Evolutionary conservation across 1,140 invertebrate species (phyloP), one percentile per base, ranked within the genome.

Genomic region (Cepaea nemoralis): DNA sequence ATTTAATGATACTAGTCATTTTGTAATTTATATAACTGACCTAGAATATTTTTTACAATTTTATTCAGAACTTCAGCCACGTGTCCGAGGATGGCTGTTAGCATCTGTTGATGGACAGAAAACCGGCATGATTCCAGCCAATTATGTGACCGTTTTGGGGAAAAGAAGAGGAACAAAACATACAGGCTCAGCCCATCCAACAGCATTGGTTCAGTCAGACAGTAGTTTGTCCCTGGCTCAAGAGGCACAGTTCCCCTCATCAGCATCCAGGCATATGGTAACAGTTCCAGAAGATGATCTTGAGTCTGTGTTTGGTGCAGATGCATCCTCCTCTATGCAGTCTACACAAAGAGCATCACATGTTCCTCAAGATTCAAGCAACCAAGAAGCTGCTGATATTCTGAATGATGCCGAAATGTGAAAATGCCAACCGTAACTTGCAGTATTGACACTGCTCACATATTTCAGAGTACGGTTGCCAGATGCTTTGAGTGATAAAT

Each of bases 121-220:
- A 42, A 93, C 94, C 1, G 96, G 96, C 3, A 90, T 97, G 0
- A 93, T 97, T 69, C 96, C 96, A 3, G 93, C 94, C 0, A 96
- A 95, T 89, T 97, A 98, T 90, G 93, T 97, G 0, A 94, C 93
- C 88, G 81, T 92, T 24, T 81, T 91, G 2, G 90, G 91, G 6
- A 91, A 90, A 81, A 83, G 85, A 71, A 82, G 84, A 70, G 90
- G 89, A 27, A 85, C 77, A 24, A 88, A 79, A 76, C 31, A 63
- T 37, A 27, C 48, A 42, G 42, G n/a, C 33, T 66, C n/a, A 1
- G 12, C 37, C 27, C 42, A 39, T 0, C 71, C n/a, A n/a, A 27
- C 42, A 19, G 42, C 77, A 8, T 37, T 76, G 40, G 42, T 35
- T n/a, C 71, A 71, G 22, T 75, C 55, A 35, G 50, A 55, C 48